Conservation (phyloP, 2,113 vertebrate genomes). For the Marmota flaviventris region DNA sequence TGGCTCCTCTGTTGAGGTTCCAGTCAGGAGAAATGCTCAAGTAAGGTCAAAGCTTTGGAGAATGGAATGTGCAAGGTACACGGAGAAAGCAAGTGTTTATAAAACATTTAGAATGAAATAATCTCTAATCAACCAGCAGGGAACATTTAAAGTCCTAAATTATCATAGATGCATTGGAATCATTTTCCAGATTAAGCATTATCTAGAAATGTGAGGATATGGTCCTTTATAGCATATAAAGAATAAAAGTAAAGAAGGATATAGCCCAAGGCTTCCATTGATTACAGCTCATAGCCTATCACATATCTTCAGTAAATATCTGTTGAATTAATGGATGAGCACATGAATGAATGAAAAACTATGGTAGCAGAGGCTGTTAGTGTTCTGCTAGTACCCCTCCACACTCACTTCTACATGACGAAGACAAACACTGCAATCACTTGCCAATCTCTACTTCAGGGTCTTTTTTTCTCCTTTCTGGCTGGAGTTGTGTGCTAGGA, state of each 20-base stretch:
- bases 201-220: background rate
- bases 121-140: background rate
- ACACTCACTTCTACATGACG: background rate
- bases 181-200: background rate
- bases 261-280: background rate
- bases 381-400: background rate
- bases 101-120: background rate
- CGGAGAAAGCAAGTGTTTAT: background rate
- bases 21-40: background rate
- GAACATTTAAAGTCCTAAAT: background rate
- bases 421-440: background rate
- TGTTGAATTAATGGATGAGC: background rate
- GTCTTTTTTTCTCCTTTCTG: too few species aligned
- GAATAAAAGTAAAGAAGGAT: slow-evolving; percentile 2
- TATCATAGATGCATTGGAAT: background rate
- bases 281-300: background rate
- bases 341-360: background rate
- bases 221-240: background rate
- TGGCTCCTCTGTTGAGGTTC: background rate
- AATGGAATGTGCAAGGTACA: background rate
- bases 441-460: background rate
- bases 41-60: background rate
- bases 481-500: background rate
- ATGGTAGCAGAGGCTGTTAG: background rate
- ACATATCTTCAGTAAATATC: background rate